A percentile compares a stretch with the other conserved stretches of the same genome.
These are phyloP conservation scores for Apamea crenata DNA, from an alignment of 2,888 invertebrate species.

Conservation along the genomic window DNA sequence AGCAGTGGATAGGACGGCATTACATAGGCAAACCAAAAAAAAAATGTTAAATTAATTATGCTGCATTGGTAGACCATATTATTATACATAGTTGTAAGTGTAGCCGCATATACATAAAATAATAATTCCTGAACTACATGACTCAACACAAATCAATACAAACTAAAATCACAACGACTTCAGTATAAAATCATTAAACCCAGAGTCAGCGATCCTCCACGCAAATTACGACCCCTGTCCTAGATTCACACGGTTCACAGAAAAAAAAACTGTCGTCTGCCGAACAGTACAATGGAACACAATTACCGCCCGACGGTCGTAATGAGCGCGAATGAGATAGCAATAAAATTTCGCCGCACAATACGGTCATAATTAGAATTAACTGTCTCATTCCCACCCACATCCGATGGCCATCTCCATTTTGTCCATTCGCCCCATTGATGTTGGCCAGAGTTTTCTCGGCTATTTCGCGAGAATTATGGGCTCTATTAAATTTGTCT, in stretches of 20 bases:
- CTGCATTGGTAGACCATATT: too few relatives aligned
- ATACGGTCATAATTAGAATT: constrained; percentile 89
- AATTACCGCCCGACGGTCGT: constrained; percentile 81
- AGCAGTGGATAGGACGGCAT: too few relatives aligned
- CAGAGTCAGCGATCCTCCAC: constrained; percentile 75
- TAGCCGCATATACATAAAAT: too few relatives aligned
- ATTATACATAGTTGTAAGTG: too few relatives aligned
- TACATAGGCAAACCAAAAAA: too few relatives aligned
- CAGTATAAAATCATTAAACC: constrained; percentile 44
- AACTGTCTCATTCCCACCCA: constrained; percentile 88
- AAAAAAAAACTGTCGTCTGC: constrained; percentile 80
- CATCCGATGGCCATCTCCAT: constrained; percentile 83
- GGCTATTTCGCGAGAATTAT: constrained; percentile 58
- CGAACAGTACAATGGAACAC: constrained; percentile 84
- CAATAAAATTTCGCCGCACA: constrained; percentile 89
- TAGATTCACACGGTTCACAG: constrained; percentile 86
- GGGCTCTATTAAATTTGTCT: constrained; percentile 61
- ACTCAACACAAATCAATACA: constrained; percentile 10
- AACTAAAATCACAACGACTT: constrained; percentile 43
- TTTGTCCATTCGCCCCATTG: constrained; percentile 76
- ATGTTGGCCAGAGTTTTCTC: constrained; percentile 75
- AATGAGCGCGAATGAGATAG: constrained; percentile 89
- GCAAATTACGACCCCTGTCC: constrained; percentile 79
- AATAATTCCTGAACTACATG: neutral
- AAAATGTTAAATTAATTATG: too few relatives aligned